These are phyloP conservation scores for Enteromius unitaeniatus DNA, from an alignment of 2,797 vertebrate genomes.

Conservation along the genomic window DNA sequence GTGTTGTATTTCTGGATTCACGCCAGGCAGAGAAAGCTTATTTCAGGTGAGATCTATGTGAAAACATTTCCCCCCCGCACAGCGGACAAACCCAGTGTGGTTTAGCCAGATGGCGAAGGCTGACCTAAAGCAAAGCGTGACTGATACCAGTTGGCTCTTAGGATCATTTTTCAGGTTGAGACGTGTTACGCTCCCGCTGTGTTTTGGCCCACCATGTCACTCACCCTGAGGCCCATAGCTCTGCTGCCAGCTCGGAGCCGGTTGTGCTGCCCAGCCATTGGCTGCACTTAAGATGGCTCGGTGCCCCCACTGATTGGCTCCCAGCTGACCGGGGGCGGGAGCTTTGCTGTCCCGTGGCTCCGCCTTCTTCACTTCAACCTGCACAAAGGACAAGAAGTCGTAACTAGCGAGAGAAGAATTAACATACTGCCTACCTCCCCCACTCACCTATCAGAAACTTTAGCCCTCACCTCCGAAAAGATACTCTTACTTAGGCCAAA, in stretches of 20 bases:
- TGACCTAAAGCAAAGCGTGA: constrained; percentile 49
- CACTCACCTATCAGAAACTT: constrained; percentile 79
- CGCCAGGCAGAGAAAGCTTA: constrained; percentile 28
- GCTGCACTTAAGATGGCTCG: constrained; percentile 93
- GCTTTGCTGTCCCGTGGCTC: constrained; percentile 98
- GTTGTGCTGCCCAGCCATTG: constrained; percentile 98
- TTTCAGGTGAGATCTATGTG: constrained; percentile 19
- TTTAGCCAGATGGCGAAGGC: constrained; percentile 55
- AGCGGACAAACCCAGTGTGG: constrained; percentile 38
- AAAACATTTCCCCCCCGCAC: constrained; percentile 28
- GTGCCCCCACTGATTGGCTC: constrained; percentile 93
- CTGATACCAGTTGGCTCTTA: constrained; percentile 55
- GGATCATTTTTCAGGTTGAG: constrained; percentile 55
- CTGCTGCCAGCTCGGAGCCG: constrained; percentile 95
- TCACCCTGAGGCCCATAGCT: constrained; percentile 97
- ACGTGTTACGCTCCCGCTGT: constrained; percentile 55
- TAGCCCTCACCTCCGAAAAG: constrained; percentile 60
- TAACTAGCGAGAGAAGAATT: constrained; percentile 73
- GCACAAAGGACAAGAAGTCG: constrained; percentile 83
- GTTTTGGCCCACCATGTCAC: constrained; percentile 52
- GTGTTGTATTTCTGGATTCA: constrained; percentile 31
- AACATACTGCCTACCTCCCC: constrained; percentile 41
- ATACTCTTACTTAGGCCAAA: constrained; percentile 81
- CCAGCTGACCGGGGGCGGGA: constrained; percentile 87
- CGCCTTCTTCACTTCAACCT: constrained; percentile 99